phyloP scores from a whole-genome alignment of 2,888 invertebrate genomes.

The Norana najaformis region DNA sequence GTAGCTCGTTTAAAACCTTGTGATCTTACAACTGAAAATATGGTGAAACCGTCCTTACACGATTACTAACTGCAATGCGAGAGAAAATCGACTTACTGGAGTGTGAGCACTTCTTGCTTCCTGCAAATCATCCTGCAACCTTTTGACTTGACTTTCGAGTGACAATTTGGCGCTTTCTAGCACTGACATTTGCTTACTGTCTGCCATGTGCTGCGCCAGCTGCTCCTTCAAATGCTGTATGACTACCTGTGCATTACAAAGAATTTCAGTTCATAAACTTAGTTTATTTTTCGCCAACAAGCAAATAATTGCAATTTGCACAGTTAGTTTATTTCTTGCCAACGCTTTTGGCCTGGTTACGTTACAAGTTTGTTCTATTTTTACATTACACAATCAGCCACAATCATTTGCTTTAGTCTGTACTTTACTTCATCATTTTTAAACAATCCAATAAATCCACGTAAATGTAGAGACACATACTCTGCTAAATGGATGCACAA shows the following conservation, averaged over 20 bases:
- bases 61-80: neutral
- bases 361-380: neutral
- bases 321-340: neutral
- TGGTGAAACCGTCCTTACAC: too few relatives aligned
- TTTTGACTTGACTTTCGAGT: constrained; percentile 52
- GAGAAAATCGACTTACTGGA: constrained; percentile 51
- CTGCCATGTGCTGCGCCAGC: constrained; percentile 49
- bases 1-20: too few relatives aligned
- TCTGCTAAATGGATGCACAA: too few relatives aligned
- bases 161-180: constrained; percentile 50
- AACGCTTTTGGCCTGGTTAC: neutral
- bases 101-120: constrained; percentile 57
- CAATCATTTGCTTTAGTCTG: too few relatives aligned
- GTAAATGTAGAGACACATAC: too few relatives aligned
- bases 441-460: too few relatives aligned
- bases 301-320: too few relatives aligned
- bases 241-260: constrained; percentile 51
- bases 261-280: too few relatives aligned
- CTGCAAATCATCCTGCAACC: constrained; percentile 52
- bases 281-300: neutral
- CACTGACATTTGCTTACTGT: constrained; percentile 52
- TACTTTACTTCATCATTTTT: too few relatives aligned
- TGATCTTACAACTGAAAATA: neutral
- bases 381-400: neutral
- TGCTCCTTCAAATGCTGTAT: constrained; percentile 56